These are phyloP conservation scores for Lutraria rhynchaena DNA, from an alignment of 1,140 invertebrate species.

Conservation along the genomic window DNA sequence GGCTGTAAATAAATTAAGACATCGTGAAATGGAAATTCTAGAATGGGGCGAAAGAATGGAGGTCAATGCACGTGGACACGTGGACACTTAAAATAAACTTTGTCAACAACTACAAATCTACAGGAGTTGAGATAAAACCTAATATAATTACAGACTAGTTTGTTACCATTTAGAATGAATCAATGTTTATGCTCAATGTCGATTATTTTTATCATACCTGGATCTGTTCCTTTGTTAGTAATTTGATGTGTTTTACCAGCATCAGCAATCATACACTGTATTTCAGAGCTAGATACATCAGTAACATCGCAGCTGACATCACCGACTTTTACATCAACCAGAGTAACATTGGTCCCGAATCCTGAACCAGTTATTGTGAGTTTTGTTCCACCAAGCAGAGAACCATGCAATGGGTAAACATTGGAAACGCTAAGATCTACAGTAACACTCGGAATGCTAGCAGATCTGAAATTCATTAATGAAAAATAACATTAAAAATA, in stretches of 20 bases:
- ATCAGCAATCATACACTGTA: constrained; percentile 68
- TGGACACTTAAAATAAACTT: no score
- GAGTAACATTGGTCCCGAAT: constrained; percentile 62
- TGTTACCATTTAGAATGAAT: no score
- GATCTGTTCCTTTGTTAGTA: constrained; percentile 65
- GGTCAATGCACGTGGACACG: no score
- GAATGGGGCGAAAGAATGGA: no score
- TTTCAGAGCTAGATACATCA: constrained; percentile 50
- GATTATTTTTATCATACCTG: constrained; percentile 61
- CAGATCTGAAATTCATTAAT: constrained; percentile 18
- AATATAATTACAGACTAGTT: no score
- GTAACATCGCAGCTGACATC: constrained; percentile 65
- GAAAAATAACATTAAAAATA: no score
- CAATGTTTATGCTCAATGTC: no score
- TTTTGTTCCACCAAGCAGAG: constrained; percentile 73
- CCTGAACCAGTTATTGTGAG: constrained; percentile 73
- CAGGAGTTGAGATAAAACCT: no score
- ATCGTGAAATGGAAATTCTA: no score
- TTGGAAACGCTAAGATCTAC: constrained; percentile 64
- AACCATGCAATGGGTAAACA: constrained; percentile 67
- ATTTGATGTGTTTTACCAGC: constrained; percentile 64
- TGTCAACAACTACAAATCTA: no score
- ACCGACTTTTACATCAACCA: constrained; percentile 67
- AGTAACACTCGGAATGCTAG: constrained; percentile 25
- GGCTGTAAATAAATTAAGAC: no score